Conservation (phyloP, 2,888 invertebrate species). For the Perithous albicinctus region DNA sequence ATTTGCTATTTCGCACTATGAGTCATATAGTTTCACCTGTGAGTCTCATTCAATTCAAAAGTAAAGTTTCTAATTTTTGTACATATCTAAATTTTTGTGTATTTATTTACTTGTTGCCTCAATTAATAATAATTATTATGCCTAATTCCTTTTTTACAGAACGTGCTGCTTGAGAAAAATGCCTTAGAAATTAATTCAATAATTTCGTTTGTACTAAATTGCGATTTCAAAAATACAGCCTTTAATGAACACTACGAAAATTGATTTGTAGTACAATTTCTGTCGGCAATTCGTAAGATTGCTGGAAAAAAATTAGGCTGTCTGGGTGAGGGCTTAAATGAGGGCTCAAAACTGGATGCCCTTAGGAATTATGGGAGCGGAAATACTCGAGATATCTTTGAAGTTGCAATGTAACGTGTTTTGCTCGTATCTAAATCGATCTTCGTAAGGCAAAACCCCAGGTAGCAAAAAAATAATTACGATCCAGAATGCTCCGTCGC, state of each 20-base stretch:
- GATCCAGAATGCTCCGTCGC: too few species aligned
- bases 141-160: too few species aligned
- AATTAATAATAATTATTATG: too few species aligned
- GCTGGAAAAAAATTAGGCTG: not conserved
- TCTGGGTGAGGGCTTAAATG: not conserved
- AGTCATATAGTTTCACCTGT: too few species aligned
- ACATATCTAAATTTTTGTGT: too few species aligned
- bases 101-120: too few species aligned
- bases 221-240: not conserved
- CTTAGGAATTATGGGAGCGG: not conserved
- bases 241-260: not conserved
- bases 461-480: not conserved
- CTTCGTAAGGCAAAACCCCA: not conserved
- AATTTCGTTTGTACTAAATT: too few species aligned
- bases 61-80: too few species aligned
- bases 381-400: constrained; percentile 14
- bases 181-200: not conserved
- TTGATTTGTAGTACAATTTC: not conserved
- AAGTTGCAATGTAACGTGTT: too few species aligned
- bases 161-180: not conserved
- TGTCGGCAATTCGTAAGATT: not conserved
- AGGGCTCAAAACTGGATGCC: too few species aligned
- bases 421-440: not conserved
- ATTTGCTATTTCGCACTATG: too few species aligned
- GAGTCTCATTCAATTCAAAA: too few species aligned